Evolutionary conservation across 2,113 vertebrate genomes (phyloP).

Genomic region (Thryonomys swinderianus): DNA sequence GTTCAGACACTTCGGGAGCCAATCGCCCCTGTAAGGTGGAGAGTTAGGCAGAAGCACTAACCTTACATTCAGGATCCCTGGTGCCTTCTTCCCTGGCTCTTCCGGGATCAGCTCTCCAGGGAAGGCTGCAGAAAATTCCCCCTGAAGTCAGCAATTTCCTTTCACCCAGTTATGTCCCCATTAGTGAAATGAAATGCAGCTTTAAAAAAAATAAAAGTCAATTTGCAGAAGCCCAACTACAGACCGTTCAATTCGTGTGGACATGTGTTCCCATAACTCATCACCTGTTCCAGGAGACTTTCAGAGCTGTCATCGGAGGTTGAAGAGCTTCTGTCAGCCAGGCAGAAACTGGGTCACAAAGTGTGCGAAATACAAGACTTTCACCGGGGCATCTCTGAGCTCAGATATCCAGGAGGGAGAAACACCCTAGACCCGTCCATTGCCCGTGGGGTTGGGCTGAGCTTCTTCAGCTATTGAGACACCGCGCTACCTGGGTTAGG

Average conservation of each 20-base stretch:
- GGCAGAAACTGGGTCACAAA: conserved; percentile 72
- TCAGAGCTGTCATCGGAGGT: conserved; percentile 65
- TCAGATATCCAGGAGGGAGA: conserved; percentile 3
- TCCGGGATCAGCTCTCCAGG: not conserved
- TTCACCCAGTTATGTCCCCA: conserved; percentile 45
- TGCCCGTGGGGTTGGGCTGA: not conserved
- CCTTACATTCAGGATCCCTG: not conserved
- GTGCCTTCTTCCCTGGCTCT: not conserved
- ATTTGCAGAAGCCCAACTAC: conserved; percentile 68
- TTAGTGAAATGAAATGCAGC: conserved; percentile 69
- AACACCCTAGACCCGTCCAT: not conserved
- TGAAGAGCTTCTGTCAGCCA: conserved; percentile 69
- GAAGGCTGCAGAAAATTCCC: not conserved
- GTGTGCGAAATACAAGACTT: conserved; percentile 30
- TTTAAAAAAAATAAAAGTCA: conserved; percentile 78
- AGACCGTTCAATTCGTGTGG: conserved; percentile 73
- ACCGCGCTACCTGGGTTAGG: not conserved
- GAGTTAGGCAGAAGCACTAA: not conserved
- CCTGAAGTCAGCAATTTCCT: conserved; percentile 58
- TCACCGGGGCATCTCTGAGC: conserved; percentile 44
- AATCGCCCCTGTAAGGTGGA: not conserved
- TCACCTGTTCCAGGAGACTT: conserved; percentile 66
- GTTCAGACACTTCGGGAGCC: not conserved
- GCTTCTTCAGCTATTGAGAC: not conserved
- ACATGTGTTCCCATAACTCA: conserved; percentile 65